Percentiles rank a stretch among this genome's conserved stretches.
Evolutionary conservation across 2,888 invertebrate genomes (phyloP).

Genomic region (Andrena dorsata): DNA sequence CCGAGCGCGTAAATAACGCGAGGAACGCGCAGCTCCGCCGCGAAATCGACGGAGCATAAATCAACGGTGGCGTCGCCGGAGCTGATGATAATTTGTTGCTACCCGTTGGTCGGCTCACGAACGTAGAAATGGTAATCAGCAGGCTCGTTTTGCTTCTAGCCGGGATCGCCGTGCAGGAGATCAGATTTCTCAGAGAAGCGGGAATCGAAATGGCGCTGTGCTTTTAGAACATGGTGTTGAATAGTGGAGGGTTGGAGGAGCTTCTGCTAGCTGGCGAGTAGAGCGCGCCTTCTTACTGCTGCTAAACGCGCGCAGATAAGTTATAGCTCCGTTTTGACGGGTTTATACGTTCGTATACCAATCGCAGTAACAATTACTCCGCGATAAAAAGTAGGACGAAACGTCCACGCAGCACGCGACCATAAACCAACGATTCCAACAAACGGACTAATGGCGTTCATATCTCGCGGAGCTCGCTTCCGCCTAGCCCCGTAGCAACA

Average conservation of each 20-base stretch:
- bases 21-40: conserved; percentile 30
- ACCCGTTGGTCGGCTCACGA: conserved; percentile 7
- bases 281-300: neutral
- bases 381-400: conserved; percentile 29
- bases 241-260: neutral
- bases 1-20: conserved; percentile 46
- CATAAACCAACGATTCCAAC: conserved; percentile 52
- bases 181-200: conserved; percentile 13
- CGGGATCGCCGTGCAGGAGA: neutral
- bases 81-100: conserved; percentile 71
- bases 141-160: conserved; percentile 1
- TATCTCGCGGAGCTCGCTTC: conserved; percentile 41
- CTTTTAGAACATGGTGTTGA: neutral
- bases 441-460: conserved; percentile 52
- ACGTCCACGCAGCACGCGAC: conserved; percentile 43
- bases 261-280: neutral
- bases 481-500: conserved; percentile 51
- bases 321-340: neutral
- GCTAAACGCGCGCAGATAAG: neutral
- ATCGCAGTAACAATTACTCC: conserved; percentile 26
- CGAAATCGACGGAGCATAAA: conserved; percentile 62
- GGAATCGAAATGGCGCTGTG: neutral
- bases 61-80: conserved; percentile 46
- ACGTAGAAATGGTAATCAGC: conserved; percentile 27
- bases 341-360: conserved; percentile 10